Percentiles rank a stretch among this genome's conserved stretches.
Conservation (phyloP, 2,113 vertebrate genomes). For the Chaetodon trifascialis region DNA sequence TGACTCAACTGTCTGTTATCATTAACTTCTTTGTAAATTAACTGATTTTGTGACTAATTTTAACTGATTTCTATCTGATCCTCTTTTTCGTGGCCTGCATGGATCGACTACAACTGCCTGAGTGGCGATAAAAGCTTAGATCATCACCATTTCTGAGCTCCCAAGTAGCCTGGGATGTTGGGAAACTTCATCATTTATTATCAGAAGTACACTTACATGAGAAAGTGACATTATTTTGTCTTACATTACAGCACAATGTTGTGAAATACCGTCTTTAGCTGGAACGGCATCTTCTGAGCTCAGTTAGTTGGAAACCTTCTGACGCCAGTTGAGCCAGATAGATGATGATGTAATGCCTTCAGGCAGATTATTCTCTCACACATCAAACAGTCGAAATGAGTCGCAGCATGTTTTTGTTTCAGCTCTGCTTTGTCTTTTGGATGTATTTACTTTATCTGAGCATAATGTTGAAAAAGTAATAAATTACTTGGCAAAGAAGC, state of each 20-base stretch:
- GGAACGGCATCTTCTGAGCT: constrained; percentile 13
- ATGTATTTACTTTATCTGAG: constrained; percentile 59
- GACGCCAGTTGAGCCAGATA: constrained; percentile 27
- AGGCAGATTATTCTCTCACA: constrained; percentile 48
- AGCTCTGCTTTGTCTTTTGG: constrained; percentile 42
- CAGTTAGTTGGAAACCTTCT: constrained; percentile 32
- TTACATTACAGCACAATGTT: not conserved
- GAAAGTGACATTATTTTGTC: not conserved
- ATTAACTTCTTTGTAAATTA: not conserved
- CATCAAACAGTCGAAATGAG: constrained; percentile 67
- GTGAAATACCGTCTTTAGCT: constrained; percentile 12
- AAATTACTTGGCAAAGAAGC: constrained; percentile 42
- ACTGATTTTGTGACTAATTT: not conserved
- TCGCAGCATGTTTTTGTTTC: constrained; percentile 59
- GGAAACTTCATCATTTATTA: not conserved
- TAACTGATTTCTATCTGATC: not conserved
- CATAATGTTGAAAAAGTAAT: constrained; percentile 47
- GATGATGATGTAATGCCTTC: constrained; percentile 66
- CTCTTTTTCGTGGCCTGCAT: not conserved
- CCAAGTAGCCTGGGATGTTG: not conserved
- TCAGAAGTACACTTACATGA: not conserved
- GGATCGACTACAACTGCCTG: too few relatives aligned
- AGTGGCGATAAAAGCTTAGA: not conserved
- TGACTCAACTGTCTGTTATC: not conserved
- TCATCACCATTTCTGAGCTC: too few relatives aligned